Evolutionary conservation across 2,113 vertebrate genomes (phyloP).

Genomic region (Hypomesus transpacificus): DNA sequence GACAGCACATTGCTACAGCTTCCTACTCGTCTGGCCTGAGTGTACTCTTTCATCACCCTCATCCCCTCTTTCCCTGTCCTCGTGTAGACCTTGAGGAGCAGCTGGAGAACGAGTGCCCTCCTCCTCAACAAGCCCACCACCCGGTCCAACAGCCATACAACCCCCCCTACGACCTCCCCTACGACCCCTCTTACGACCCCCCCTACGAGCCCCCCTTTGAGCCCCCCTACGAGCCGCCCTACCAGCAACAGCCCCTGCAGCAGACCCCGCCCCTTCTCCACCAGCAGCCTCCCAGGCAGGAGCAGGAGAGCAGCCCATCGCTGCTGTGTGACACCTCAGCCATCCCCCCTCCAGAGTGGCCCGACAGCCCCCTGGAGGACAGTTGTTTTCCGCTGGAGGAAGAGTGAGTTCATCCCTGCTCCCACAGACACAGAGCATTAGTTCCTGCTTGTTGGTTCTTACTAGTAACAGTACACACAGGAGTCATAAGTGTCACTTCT

Average conservation of each 20-base stretch:
- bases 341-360: conserved; percentile 67
- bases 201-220: no score
- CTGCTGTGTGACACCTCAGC: conserved; percentile 44
- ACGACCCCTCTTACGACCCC: no score
- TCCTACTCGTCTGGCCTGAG: no score
- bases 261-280: no score
- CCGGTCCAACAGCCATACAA: no score
- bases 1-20: not conserved
- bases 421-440: no score
- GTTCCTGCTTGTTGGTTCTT: no score
- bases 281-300: conserved; percentile 10
- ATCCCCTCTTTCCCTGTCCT: not conserved
- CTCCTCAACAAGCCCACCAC: no score
- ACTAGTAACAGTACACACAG: no score
- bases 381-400: conserved; percentile 9
- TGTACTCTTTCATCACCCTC: no score
- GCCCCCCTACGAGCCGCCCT: conserved; percentile 14
- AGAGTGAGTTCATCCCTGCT: conserved; percentile 52
- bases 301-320: conserved; percentile 42
- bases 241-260: conserved; percentile 18
- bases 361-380: conserved; percentile 55
- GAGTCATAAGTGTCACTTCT: no score
- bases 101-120: conserved; percentile 47
- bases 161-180: no score
- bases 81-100: conserved; percentile 68